These are phyloP conservation scores for Callinectes sapidus DNA, from an alignment of 2,888 invertebrate species.

Conservation along the genomic window DNA sequence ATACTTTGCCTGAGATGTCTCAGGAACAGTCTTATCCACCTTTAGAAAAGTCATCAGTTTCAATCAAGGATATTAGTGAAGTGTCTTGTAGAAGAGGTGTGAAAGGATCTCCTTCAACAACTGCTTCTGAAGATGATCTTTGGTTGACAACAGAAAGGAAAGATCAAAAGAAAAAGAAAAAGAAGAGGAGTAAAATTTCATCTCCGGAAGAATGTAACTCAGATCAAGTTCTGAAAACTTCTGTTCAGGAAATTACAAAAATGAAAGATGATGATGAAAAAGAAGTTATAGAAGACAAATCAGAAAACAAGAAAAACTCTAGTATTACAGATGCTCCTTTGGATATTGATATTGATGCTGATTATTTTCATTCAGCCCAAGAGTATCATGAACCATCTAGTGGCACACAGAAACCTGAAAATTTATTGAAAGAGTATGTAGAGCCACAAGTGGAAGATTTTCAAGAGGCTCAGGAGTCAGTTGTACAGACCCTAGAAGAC, in stretches of 20 bases:
- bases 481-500: slow-evolving; percentile 57
- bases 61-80: slow-evolving; percentile 33
- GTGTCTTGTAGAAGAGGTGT: slow-evolving; percentile 31
- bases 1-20: slow-evolving; percentile 17
- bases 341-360: slow-evolving; percentile 61
- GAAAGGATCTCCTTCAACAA: slow-evolving; percentile 55
- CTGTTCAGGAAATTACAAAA: not conserved
- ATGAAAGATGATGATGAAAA: not conserved
- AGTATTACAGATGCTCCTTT: not conserved
- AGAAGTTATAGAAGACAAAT: not conserved
- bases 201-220: slow-evolving; percentile 27
- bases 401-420: slow-evolving; percentile 19
- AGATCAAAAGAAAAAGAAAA: slow-evolving; percentile 59
- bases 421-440: slow-evolving; percentile 42
- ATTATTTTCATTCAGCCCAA: slow-evolving; percentile 67
- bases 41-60: not conserved
- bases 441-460: slow-evolving; percentile 61
- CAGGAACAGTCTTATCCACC: slow-evolving; percentile 41
- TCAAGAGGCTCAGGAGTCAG: slow-evolving; percentile 59
- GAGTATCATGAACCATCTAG: slow-evolving; percentile 64
- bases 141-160: slow-evolving; percentile 60
- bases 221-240: not conserved
- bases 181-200: slow-evolving; percentile 43
- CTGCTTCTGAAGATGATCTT: slow-evolving; percentile 60
- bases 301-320: not conserved